Percentiles rank a stretch among this genome's conserved stretches.
Conservation (phyloP, 2,888 invertebrate species). For the Strigamia crassipes region DNA sequence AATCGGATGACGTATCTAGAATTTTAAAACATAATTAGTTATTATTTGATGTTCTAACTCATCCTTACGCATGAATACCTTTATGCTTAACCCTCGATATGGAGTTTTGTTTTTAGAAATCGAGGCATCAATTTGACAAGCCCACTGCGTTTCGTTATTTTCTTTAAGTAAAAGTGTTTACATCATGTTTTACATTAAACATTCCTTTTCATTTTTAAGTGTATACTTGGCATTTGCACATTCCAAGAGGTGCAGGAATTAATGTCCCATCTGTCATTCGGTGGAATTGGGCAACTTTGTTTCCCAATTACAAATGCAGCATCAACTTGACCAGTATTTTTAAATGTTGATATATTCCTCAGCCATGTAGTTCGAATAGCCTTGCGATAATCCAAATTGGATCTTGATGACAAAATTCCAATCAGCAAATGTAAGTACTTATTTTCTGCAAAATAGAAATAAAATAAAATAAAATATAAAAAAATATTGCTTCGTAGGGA, state of each 20-base stretch:
- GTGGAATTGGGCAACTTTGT: conserved; percentile 25
- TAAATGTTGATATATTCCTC: not conserved
- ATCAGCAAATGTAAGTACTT: not conserved
- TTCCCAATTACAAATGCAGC: not conserved
- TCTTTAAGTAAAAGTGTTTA: not conserved
- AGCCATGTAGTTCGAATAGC: conserved; percentile 25
- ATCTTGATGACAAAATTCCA: conserved; percentile 41
- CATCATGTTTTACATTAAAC: not conserved
- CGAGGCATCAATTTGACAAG: not conserved
- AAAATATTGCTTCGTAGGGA: too few relatives aligned
- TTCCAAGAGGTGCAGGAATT: conserved; percentile 1
- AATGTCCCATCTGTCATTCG: not conserved
- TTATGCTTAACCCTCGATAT: not conserved
- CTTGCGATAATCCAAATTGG: conserved; percentile 14
- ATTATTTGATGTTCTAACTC: not conserved
- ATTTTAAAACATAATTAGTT: not conserved
- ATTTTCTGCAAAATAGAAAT: not conserved
- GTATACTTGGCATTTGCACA: not conserved
- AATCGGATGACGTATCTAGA: conserved; percentile 25
- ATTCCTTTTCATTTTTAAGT: not conserved
- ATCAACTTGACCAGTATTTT: not conserved
- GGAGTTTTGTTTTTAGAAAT: not conserved
- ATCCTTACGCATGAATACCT: not conserved
- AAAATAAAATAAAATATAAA: not conserved
- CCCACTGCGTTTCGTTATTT: not conserved